Evolutionary conservation across 2,888 invertebrate genomes (phyloP).

Genomic region (Galeruca laticollis): DNA sequence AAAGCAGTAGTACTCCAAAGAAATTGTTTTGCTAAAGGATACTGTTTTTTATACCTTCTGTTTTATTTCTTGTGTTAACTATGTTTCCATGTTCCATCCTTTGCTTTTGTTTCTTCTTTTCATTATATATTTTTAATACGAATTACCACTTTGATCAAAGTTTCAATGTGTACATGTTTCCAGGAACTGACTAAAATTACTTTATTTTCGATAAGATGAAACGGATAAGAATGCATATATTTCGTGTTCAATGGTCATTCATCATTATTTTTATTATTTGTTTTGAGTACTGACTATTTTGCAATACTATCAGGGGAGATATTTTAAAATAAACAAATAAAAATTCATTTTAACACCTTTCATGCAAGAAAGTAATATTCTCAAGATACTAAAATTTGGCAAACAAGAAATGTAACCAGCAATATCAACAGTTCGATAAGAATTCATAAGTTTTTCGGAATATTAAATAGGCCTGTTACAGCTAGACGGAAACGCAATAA

Average conservation of each 20-base stretch:
- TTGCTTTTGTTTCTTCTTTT: too few relatives aligned
- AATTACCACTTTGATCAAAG: too few relatives aligned
- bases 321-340: neutral
- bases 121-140: too few relatives aligned
- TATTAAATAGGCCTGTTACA: constrained; percentile 20
- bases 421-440: constrained; percentile 18
- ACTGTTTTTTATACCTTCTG: too few relatives aligned
- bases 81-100: too few relatives aligned
- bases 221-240: neutral
- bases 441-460: constrained; percentile 18
- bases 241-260: neutral
- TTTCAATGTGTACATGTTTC: too few relatives aligned
- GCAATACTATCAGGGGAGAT: neutral
- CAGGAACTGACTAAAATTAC: neutral
- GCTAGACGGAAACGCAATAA: neutral
- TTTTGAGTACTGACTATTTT: neutral
- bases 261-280: neutral
- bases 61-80: too few relatives aligned
- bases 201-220: neutral
- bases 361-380: constrained; percentile 27
- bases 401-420: constrained; percentile 19
- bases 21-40: too few relatives aligned
- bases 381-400: constrained; percentile 21
- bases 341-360: constrained; percentile 1
- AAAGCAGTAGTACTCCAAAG: too few relatives aligned